Evolutionary conservation across 2,113 vertebrate genomes (phyloP), one percentile per base, ranked within the genome.

Genomic region (Engraulis encrasicolus): DNA sequence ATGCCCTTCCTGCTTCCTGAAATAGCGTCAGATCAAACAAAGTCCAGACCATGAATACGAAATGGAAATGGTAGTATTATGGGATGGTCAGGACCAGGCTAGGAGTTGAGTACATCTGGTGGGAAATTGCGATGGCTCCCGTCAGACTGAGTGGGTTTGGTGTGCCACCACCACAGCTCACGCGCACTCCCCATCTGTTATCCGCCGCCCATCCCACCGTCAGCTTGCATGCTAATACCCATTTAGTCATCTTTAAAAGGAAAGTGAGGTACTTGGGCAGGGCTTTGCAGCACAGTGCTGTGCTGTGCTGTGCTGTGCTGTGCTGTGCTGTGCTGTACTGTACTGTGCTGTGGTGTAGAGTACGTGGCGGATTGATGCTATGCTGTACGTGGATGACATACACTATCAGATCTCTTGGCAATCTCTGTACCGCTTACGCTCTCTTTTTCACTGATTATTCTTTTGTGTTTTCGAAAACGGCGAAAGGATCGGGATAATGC

Each of bases 151-250:
- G 18, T 45, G 66, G 34, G 66, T n/a, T n/a, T n/a, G n/a, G n/a
- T 31, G 23, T 31, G 18, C 11, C 66, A 17, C 23, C 27, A 12
- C 66, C n/a, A n/a, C n/a, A n/a, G n/a, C n/a, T n/a, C n/a, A n/a
- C n/a, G 0, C 66, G 40, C 40, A 9, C 15, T 74, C 66, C 31
- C 17, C 34, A 74, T 34, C 66, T 74, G 27, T 74, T 17, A 31
- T 5, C 40, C 40, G 27, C 27, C 6, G 66, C 66, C 6, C 66
- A 27, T 34, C 27, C 27, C 27, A 34, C 12, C 66, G 23, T 15
- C 66, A 74, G 66, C 23, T 18, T 74, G 66, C 66, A 36, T 74
- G 66, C 66, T 74, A 74, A 74, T 74, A 74, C 31, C 18, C 27
- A 74, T 74, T 74, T 74, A 74, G 66, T 18, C 66, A 3, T 74